phyloP scores from a whole-genome alignment of 1,140 invertebrate species.

The Limonius californicus region DNA sequence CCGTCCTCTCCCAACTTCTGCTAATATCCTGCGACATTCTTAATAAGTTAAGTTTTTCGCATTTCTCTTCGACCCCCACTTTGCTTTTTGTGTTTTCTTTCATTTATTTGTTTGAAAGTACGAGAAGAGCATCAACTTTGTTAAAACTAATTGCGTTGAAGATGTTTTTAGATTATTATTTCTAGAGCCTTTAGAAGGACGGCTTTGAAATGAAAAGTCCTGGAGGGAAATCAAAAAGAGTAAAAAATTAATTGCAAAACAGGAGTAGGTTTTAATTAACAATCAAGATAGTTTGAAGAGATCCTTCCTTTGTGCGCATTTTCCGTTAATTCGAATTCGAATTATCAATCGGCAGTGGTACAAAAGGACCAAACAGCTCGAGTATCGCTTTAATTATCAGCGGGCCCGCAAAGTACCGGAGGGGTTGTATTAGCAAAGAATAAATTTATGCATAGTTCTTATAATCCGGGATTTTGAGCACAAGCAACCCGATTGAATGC shows the following conservation, averaged over 20 bases:
- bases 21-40: constrained; percentile 41
- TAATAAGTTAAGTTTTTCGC: constrained; percentile 44
- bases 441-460: constrained; percentile 12
- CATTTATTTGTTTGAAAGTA: constrained; percentile 15
- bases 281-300: neutral
- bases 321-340: constrained; percentile 10
- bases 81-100: constrained; percentile 14
- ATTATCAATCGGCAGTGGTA: neutral
- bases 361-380: neutral
- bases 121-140: constrained; percentile 7
- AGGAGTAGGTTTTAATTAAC: neutral
- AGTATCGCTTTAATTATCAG: neutral
- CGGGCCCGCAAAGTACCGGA: neutral
- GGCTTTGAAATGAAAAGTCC: too few species aligned
- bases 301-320: neutral
- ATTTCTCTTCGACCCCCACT: constrained; percentile 35
- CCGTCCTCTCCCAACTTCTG: constrained; percentile 23
- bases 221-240: too few species aligned
- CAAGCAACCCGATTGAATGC: neutral
- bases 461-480: neutral
- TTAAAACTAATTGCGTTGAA: constrained; percentile 6
- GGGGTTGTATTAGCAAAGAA: neutral
- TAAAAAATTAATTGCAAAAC: neutral
- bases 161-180: neutral
- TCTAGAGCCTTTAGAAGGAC: neutral